Evolutionary conservation across 2,888 invertebrate genomes (phyloP), one percentile per base, ranked within the genome.

Genomic region (Lottia gigantea): DNA sequence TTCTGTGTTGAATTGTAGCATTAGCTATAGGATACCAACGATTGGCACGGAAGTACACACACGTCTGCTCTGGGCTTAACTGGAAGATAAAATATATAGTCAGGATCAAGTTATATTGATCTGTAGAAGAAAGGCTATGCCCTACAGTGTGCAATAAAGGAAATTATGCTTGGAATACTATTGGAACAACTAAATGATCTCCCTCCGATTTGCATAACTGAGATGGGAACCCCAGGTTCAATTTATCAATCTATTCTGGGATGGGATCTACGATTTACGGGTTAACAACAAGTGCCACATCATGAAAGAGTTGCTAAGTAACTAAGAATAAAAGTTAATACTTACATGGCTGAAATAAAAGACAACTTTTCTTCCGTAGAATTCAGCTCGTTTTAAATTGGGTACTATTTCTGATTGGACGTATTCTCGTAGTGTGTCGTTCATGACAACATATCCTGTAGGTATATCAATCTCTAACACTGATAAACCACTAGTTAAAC

Each of bases 1-100:
- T 93, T 4, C 95, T 93, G 79, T 97, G 91, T 89, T 95, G 96
- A 64, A 95, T 92, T 0, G 97, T 96, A 94, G 97, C 95, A 90
- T 98, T 98, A 66, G 97, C 97, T 3, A 97, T 96, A 0, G 97
- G 97, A 90, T 92, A 94, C 97, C 97, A 98, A 78, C 98, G 92
- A 89, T 97, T 96, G 70, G 97, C 92, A 0, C 95, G 95, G 88
- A 97, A 95, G 89, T 95, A 94, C 14, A 98, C 93, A 86, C 98
- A 98, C 8, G 95, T 89, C 83, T 85, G 40, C 7, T 40, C 40
- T 8, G 91, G 90, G 75, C 95, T 95, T 88, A 97, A 89, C 95
- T 95, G 89, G 31, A 87, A 74, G 15, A 45, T 11, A 62, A 63
- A 46, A 64, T 19, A 26, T 25, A 8, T 8, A 40, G 40, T 40